Evolutionary conservation across 2,113 vertebrate species (phyloP), one percentile per base, ranked within the genome.

Genomic region (Cryptomyrus ogoouensis): DNA sequence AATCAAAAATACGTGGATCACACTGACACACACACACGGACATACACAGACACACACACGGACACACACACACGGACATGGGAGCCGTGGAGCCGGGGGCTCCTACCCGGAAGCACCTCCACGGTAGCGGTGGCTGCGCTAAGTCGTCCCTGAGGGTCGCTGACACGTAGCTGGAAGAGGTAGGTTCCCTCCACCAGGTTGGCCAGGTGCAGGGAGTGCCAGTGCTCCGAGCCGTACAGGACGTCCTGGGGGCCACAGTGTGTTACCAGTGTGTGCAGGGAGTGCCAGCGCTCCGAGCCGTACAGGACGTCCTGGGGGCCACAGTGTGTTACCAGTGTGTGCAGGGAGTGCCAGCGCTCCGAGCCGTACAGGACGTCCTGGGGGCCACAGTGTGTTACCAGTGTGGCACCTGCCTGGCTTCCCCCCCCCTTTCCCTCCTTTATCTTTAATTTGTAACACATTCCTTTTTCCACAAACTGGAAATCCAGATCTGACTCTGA

Each of bases 141-240:
- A 1, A 95, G 96, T 24, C 94, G 94, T 0, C 97, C 97, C 92
- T 95, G 96, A 8, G 92, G 91, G 87, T 98, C 97, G 0, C 93
- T 95, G 42, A 98, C 97, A 77, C 91, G 95, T 91, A 99, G 94
- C 92, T 95, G 97, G 93, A 98, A 98, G 56, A 95, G 93, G 90
- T 99, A 98, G 77, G 95, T 95, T 1, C 97, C 98, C 91, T 99
- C 97, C 47, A 98, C 97, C 91, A 99, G 96, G 91, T 97, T 97
- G 31, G 95, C 93, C 17, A 99, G 94, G 92, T 96, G 97, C 39
- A 99, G 95, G 0, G 94, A 93, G 21, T 95, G 93, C 83, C 95
- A 91, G 0, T 91, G 94, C 31, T 97, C 96, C 1, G 98, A 98
- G 87, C 93, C 94, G 27, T 95, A 95, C 50, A 98, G 93, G 15